phyloP scores from a whole-genome alignment of 2,888 invertebrate genomes.

The Limnephilus marmoratus region DNA sequence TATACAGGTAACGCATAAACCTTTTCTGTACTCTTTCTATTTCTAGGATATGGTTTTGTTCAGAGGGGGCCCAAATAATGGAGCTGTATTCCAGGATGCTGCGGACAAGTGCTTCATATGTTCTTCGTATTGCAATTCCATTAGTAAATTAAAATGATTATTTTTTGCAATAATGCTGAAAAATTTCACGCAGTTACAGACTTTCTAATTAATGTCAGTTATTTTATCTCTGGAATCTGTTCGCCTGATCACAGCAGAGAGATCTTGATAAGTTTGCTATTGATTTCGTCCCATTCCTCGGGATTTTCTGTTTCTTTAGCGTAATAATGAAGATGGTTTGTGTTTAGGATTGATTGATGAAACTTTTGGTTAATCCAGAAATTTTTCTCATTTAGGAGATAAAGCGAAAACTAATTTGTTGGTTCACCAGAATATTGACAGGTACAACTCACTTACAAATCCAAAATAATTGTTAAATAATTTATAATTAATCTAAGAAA shows the following conservation, averaged over 20 bases:
- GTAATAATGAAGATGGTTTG: slow-evolving; percentile 4
- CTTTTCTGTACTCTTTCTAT: no score
- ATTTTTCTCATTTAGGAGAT: not conserved
- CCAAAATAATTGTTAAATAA: not conserved
- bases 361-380: not conserved
- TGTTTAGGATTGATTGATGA: not conserved
- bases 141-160: no score
- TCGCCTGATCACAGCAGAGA: not conserved
- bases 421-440: not conserved
- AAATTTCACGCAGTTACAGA: not conserved
- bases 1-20: no score
- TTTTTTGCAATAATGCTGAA: no score
- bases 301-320: slow-evolving; percentile 10
- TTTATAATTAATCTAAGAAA: not conserved
- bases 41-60: no score
- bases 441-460: not conserved
- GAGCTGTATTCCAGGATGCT: no score
- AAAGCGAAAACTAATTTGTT: not conserved
- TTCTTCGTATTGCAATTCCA: no score
- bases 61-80: no score
- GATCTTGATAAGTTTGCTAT: slow-evolving; percentile 29
- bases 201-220: not conserved
- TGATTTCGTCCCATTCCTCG: slow-evolving; percentile 28
- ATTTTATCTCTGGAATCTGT: not conserved
- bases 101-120: no score